Conservation (phyloP, 2,888 invertebrate species). For the Cryptus viduatorius region DNA sequence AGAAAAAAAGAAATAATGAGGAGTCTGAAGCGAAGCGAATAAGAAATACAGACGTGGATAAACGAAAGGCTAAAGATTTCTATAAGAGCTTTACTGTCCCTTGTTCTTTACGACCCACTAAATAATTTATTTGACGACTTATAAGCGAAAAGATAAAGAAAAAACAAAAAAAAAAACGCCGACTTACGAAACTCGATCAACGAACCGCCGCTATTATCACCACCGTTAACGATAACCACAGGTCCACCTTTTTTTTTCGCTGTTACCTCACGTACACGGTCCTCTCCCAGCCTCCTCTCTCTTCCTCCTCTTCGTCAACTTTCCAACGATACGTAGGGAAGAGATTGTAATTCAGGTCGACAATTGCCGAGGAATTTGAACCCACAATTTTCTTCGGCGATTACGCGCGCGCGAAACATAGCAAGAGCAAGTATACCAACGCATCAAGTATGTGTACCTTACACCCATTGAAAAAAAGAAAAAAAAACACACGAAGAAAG, state of each 20-base stretch:
- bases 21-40: slow-evolving; percentile 28
- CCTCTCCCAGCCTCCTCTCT: slow-evolving; percentile 21
- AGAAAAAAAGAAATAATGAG: slow-evolving; percentile 10
- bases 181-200: slow-evolving; percentile 38
- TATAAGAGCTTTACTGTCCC: slow-evolving; percentile 47
- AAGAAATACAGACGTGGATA: slow-evolving; percentile 20
- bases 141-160: slow-evolving; percentile 9
- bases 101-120: slow-evolving; percentile 40
- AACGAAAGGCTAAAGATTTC: slow-evolving; percentile 43
- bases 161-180: neutral
- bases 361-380: neutral
- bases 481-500: neutral
- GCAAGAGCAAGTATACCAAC: slow-evolving; percentile 24
- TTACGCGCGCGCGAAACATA: slow-evolving; percentile 4
- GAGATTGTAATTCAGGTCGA: slow-evolving; percentile 34
- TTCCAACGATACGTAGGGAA: slow-evolving; percentile 22
- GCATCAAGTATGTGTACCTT: slow-evolving; percentile 45
- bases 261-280: slow-evolving; percentile 18
- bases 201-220: slow-evolving; percentile 33
- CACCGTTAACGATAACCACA: neutral
- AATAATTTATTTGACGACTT: slow-evolving; percentile 27
- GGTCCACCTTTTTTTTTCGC: slow-evolving; percentile 6
- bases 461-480: slow-evolving; percentile 21
- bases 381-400: neutral
- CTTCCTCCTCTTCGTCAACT: slow-evolving; percentile 22